These are phyloP conservation scores for Spicauda simplicius DNA, from an alignment of 2,888 invertebrate genomes.

Conservation along the genomic window DNA sequence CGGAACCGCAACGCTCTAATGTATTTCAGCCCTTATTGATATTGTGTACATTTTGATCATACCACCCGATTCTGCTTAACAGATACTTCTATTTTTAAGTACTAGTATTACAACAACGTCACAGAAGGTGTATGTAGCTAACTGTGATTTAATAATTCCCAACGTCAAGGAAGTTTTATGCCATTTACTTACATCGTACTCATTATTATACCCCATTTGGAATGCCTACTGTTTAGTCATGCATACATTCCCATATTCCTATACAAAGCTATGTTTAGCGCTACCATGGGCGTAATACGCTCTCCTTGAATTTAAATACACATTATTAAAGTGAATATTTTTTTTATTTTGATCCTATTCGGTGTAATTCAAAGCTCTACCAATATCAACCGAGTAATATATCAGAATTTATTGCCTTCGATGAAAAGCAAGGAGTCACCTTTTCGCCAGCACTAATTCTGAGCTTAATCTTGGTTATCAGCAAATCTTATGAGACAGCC, in stretches of 20 bases:
- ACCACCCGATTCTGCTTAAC: too few species aligned
- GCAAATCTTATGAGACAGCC: slow-evolving; percentile 64
- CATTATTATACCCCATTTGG: neutral
- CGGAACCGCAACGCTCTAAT: too few species aligned
- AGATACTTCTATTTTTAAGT: too few species aligned
- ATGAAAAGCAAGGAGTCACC: slow-evolving; percentile 39
- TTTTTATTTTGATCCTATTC: neutral
- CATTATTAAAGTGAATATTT: too few species aligned
- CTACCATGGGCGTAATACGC: neutral
- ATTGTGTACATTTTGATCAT: too few species aligned
- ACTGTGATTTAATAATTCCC: neutral
- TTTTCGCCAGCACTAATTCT: slow-evolving; percentile 47
- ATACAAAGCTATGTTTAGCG: neutral
- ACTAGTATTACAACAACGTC: too few species aligned
- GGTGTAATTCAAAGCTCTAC: neutral
- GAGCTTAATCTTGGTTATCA: slow-evolving; percentile 58
- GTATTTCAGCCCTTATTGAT: too few species aligned
- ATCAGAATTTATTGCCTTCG: slow-evolving; percentile 33
- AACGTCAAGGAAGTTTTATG: neutral
- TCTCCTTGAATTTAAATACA: neutral
- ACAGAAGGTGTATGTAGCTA: too few species aligned
- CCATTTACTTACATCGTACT: neutral
- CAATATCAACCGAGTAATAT: slow-evolving; percentile 2
- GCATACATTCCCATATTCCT: neutral
- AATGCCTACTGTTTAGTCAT: neutral